Base-by-base conservation (phyloP, 1,140 invertebrate genomes). In the Lordiphosa clarofinis region DNA sequence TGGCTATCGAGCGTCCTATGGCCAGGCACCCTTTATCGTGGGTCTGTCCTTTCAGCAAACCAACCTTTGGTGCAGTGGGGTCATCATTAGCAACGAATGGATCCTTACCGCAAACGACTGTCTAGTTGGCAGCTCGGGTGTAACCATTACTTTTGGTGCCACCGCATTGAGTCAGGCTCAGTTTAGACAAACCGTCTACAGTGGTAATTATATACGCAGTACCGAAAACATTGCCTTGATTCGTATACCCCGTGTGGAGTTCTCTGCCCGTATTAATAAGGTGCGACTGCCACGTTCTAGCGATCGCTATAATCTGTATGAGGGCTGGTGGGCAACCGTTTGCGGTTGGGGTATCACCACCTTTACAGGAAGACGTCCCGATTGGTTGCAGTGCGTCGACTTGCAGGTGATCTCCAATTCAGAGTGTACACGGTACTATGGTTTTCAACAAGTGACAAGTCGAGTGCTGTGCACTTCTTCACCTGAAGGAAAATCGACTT, bases 21-120 rank as follows among this genome's bases (percentile, higher is more conserved):
- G 48, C 8, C 42, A 90, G 70, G 90, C 90, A 10, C 91, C 91
- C 1, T 90, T 90, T 40, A 90, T 91, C 61, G 90, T 89, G 8
- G 87, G 87, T 3, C 69, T 92, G 31, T 49, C 49, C 2, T 82
- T 78, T 19, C 15, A 56, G 0, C 47, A 33, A 10, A 53, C 39
- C 46, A 72, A 60, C 7, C 10, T 56, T 2, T 70, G 58, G 52
- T 79, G 74, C 28, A 73, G 75, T 21, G 74, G 74, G 15, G 61
- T 65, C 1, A 78, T 79, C 5, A 79, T 78, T n/a, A 39, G 50
- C 21, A 48, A 73, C 28, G 65, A 56, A 33, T 78, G 74, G 74
- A 55, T 78, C 10, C 28, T 78, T 0, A 78, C 74, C 0, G 56
- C 74, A 3, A 39, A 48, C 0, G 57, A 64, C 1, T 78, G 74